These are phyloP conservation scores for Chrysina gloriosa DNA, from an alignment of 2,888 invertebrate genomes.

Conservation along the genomic window DNA sequence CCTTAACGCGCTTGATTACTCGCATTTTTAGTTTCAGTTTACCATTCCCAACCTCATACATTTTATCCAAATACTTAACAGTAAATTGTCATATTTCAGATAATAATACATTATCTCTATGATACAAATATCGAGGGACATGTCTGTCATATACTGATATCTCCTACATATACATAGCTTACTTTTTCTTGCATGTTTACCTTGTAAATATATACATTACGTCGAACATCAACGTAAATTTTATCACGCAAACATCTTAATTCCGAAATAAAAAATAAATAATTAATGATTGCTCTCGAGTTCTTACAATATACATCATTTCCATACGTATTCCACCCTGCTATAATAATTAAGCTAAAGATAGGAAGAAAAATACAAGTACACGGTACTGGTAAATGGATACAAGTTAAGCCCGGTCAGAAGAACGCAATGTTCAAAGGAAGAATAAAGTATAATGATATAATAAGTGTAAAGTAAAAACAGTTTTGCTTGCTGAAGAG, in stretches of 20 bases:
- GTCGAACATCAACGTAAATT: neutral
- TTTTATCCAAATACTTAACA: too few species aligned
- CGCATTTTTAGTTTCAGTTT: too few species aligned
- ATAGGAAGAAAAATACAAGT: slow-evolving; percentile 27
- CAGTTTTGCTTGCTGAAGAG: slow-evolving; percentile 2
- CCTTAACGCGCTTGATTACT: too few species aligned
- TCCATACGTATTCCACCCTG: neutral
- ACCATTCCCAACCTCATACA: too few species aligned
- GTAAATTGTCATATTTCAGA: too few species aligned
- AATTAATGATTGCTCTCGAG: neutral
- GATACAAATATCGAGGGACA: too few species aligned
- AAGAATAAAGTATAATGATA: slow-evolving; percentile 30
- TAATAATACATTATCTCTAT: too few species aligned
- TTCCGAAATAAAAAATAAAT: neutral
- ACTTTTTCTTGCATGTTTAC: neutral
- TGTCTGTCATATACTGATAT: too few species aligned
- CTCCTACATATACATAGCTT: too few species aligned
- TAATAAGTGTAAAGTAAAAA: slow-evolving; percentile 33
- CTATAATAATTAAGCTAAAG: slow-evolving; percentile 29
- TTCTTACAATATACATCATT: neutral
- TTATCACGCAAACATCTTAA: neutral
- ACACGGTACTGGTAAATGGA: slow-evolving; percentile 14
- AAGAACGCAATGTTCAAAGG: neutral
- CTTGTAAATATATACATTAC: neutral
- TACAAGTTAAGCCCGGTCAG: slow-evolving; percentile 12